Evolutionary conservation across 2,113 vertebrate species (phyloP).

Genomic region (Megaleporinus macrocephalus): DNA sequence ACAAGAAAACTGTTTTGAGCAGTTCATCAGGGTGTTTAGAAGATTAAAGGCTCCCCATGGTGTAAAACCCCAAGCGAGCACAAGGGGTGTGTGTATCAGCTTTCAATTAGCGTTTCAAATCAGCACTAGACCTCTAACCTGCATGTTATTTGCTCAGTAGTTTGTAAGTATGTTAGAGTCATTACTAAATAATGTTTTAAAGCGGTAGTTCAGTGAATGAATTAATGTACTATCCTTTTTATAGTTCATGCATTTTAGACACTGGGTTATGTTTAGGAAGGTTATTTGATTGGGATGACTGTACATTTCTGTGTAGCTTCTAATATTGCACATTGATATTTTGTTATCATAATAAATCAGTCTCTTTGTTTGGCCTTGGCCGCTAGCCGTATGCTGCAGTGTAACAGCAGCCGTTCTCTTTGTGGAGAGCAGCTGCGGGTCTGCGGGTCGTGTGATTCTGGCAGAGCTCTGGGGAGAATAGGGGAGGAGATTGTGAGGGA

Average conservation of each 20-base stretch:
- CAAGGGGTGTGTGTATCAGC: neutral
- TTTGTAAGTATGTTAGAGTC: no score
- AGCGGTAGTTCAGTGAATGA: neutral
- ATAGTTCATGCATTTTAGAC: neutral
- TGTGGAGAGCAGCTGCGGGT: constrained; percentile 16
- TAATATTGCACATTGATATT: neutral
- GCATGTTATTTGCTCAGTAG: no score
- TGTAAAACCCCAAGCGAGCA: neutral
- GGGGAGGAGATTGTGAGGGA: neutral
- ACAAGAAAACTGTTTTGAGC: neutral
- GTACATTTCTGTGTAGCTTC: neutral
- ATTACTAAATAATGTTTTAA: neutral
- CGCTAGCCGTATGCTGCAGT: constrained; percentile 10
- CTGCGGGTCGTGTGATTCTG: constrained; percentile 16
- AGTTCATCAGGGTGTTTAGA: neutral
- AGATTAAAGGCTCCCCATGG: neutral
- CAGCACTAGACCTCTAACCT: no score
- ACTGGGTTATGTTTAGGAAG: no score
- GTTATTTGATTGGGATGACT: no score
- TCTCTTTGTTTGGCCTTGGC: constrained; percentile 7
- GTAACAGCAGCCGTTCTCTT: constrained; percentile 8
- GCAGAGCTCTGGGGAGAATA: neutral
- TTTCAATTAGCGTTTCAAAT: constrained; percentile 19
- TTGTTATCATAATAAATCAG: constrained; percentile 13
- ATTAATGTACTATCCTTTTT: neutral